Conservation (phyloP, 1,140 invertebrate genomes). For the Frieseomelitta varia region DNA sequence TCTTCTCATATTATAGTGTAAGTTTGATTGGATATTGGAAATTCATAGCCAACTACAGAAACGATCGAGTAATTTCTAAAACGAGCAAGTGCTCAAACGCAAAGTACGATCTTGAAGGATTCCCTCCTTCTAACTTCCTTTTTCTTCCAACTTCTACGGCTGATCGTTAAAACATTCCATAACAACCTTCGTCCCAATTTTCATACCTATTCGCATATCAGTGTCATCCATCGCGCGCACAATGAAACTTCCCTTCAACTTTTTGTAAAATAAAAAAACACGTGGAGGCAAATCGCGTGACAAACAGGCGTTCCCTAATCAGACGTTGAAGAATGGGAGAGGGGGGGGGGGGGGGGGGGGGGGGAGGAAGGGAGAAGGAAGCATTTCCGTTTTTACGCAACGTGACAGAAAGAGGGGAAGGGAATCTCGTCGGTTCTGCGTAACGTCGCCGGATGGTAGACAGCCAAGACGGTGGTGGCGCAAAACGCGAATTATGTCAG, state of each 20-base stretch:
- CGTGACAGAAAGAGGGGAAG: not conserved
- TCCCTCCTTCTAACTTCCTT: too few relatives aligned
- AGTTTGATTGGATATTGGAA: not conserved
- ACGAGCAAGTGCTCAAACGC: not conserved
- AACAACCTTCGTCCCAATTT: not conserved
- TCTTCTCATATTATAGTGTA: too few relatives aligned
- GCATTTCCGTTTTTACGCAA: not conserved
- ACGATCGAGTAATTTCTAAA: not conserved
- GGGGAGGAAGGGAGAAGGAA: not conserved
- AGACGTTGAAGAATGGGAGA: too few relatives aligned
- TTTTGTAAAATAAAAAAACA: not conserved
- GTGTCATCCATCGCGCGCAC: not conserved
- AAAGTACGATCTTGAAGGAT: not conserved
- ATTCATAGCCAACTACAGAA: not conserved
- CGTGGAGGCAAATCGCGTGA: too few relatives aligned
- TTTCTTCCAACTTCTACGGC: too few relatives aligned
- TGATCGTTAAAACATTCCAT: not conserved
- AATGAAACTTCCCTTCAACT: not conserved
- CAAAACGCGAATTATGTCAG: constrained; percentile 57
- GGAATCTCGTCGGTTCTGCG: not conserved
- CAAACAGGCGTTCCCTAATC: not conserved
- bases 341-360: too few relatives aligned
- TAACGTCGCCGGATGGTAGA: not conserved
- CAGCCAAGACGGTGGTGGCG: not conserved
- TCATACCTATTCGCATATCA: not conserved